Percentiles rank a stretch among this genome's conserved stretches.
Conservation (phyloP, 1,140 invertebrate species). For the Bradynema listronoti region DNA sequence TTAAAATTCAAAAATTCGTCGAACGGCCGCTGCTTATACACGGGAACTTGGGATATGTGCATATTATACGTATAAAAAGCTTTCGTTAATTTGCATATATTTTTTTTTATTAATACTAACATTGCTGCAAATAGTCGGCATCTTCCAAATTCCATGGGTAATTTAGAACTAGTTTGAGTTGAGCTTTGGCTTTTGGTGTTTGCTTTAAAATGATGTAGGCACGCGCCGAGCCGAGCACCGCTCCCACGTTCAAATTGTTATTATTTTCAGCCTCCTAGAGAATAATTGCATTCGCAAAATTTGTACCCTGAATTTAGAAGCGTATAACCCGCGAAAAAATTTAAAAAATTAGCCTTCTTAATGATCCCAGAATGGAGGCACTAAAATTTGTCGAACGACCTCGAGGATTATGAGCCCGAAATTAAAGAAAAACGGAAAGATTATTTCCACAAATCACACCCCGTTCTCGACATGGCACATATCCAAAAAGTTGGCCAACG, state of each 20-base stretch:
- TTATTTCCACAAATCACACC: neutral
- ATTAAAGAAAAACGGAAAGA: conserved; percentile 17
- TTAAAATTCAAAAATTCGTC: too few species aligned
- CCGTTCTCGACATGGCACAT: conserved; percentile 58
- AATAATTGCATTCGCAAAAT: too few species aligned
- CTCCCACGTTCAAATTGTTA: conserved; percentile 67
- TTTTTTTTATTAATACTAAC: conserved; percentile 54
- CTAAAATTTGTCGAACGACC: too few species aligned
- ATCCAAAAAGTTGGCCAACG: conserved; percentile 73
- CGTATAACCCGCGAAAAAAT: too few species aligned
- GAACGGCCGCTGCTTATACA: too few species aligned
- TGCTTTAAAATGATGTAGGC: conserved; percentile 80
- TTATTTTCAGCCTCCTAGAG: conserved; percentile 22
- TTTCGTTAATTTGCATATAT: neutral
- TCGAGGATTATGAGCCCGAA: neutral
- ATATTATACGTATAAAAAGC: too few species aligned
- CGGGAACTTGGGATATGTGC: too few species aligned
- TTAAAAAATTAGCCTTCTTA: too few species aligned
- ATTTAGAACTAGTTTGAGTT: conserved; percentile 80
- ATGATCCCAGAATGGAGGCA: too few species aligned
- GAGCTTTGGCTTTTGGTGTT: conserved; percentile 77
- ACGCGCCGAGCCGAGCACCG: conserved; percentile 77
- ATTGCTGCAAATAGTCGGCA: conserved; percentile 85
- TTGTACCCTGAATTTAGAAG: too few species aligned
- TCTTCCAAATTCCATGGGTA: conserved; percentile 84